These are phyloP conservation scores for Ceratosolen solmsi DNA, from an alignment of 1,140 invertebrate species.

Conservation along the genomic window DNA sequence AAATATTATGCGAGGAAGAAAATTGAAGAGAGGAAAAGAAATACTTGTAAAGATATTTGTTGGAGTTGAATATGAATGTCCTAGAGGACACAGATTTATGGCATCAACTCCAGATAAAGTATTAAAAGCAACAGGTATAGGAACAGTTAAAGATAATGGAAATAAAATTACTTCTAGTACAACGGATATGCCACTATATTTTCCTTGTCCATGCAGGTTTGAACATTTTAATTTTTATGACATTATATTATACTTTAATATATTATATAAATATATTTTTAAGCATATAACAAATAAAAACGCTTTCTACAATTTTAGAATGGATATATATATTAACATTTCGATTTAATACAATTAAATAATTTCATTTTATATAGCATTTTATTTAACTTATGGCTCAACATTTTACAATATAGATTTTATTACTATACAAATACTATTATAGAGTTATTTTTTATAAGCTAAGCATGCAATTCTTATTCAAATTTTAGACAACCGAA, in stretches of 20 bases:
- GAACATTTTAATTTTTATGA: slow-evolving; percentile 40
- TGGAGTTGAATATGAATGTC: slow-evolving; percentile 97
- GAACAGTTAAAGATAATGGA: slow-evolving; percentile 88
- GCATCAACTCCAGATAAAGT: slow-evolving; percentile 90
- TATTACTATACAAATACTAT: too few relatives aligned
- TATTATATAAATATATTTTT: not conserved
- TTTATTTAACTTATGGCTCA: too few relatives aligned
- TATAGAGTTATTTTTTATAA: too few relatives aligned
- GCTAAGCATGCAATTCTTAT: not conserved
- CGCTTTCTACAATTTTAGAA: not conserved
- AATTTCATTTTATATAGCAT: not conserved
- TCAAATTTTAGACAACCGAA: slow-evolving; percentile 73
- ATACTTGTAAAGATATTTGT: slow-evolving; percentile 95
- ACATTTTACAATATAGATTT: too few relatives aligned
- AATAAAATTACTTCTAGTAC: slow-evolving; percentile 83
- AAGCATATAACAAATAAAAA: not conserved
- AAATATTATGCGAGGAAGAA: slow-evolving; percentile 68
- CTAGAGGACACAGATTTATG: slow-evolving; percentile 95
- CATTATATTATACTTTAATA: not conserved
- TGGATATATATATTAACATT: not conserved
- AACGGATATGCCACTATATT: slow-evolving; percentile 92
- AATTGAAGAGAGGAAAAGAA: slow-evolving; percentile 72
- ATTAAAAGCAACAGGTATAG: slow-evolving; percentile 83
- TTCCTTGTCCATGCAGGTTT: slow-evolving; percentile 89
- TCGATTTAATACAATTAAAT: not conserved